phyloP scores from a whole-genome alignment of 2,113 vertebrate species.

The Silurus meridionalis region DNA sequence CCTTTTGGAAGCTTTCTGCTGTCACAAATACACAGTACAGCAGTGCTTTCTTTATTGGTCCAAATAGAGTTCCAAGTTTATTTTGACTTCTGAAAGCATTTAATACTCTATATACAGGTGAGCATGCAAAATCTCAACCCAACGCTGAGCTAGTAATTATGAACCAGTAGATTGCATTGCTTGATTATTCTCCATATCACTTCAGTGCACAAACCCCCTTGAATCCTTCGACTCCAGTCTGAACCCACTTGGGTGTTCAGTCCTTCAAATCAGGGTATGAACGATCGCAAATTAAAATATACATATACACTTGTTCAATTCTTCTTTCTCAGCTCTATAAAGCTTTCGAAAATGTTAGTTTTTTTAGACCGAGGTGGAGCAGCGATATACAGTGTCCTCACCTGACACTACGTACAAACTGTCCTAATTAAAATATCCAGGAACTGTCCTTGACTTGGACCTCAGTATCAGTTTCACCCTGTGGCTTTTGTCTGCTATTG shows the following conservation, averaged over 20 bases:
- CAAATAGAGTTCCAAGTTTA: background rate
- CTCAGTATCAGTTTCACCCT: conserved; percentile 7
- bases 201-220: background rate
- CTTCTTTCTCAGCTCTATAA: background rate
- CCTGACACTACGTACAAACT: background rate
- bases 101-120: background rate
- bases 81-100: background rate
- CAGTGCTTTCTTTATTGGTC: no score
- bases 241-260: background rate
- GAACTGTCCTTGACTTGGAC: background rate
- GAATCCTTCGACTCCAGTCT: background rate
- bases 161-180: background rate
- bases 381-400: background rate
- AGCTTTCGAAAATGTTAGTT: background rate
- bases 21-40: no score
- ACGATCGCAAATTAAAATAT: no score
- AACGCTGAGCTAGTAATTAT: background rate
- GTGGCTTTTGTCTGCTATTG: conserved; percentile 30
- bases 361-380: background rate
- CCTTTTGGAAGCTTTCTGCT: background rate
- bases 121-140: background rate
- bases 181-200: background rate
- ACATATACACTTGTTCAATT: background rate
- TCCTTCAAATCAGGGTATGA: background rate
- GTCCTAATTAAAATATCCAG: conserved; percentile 11